Conservation (phyloP, 2,888 invertebrate species). For the Drosophila paranaensis region DNA sequence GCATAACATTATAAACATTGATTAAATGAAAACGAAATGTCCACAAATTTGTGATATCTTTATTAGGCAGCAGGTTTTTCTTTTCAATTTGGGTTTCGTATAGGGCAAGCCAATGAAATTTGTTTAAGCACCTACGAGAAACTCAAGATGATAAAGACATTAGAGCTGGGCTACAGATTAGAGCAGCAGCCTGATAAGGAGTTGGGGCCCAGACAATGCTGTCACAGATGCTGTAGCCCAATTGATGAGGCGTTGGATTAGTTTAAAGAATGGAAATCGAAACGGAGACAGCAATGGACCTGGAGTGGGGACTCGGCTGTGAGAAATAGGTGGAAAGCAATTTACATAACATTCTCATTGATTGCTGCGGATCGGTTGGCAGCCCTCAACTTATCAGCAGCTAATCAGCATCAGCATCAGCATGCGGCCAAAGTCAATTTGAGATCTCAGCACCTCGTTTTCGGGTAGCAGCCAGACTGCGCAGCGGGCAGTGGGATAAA, state of each 20-base stretch:
- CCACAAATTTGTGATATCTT: conserved; percentile 58
- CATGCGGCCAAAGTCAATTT: conserved; percentile 68
- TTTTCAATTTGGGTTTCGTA: neutral
- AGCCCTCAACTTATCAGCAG: conserved; percentile 71
- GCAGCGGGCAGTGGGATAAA: conserved; percentile 51
- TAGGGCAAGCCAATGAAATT: conserved; percentile 41
- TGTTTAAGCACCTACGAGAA: conserved; percentile 29
- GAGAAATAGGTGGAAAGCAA: conserved; percentile 35
- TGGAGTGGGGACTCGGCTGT: conserved; percentile 5
- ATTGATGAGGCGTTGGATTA: conserved; percentile 46
- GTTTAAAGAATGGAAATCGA: conserved; percentile 36
- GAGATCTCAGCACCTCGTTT: conserved; percentile 75
- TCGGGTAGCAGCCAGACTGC: conserved; percentile 52
- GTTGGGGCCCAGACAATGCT: conserved; percentile 54
- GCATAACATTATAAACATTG: conserved; percentile 59
- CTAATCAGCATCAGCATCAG: conserved; percentile 68
- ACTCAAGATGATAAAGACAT: conserved; percentile 62
- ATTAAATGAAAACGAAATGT: conserved; percentile 9
- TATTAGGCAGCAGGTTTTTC: conserved; percentile 23
- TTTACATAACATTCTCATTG: conserved; percentile 72
- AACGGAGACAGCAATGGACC: neutral
- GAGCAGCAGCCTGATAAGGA: conserved; percentile 33
- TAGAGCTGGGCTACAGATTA: conserved; percentile 46
- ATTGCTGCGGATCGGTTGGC: conserved; percentile 52
- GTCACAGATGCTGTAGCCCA: conserved; percentile 51